Evolutionary conservation across 2,888 invertebrate species (phyloP).

Genomic region (Gryllus longicercus): DNA sequence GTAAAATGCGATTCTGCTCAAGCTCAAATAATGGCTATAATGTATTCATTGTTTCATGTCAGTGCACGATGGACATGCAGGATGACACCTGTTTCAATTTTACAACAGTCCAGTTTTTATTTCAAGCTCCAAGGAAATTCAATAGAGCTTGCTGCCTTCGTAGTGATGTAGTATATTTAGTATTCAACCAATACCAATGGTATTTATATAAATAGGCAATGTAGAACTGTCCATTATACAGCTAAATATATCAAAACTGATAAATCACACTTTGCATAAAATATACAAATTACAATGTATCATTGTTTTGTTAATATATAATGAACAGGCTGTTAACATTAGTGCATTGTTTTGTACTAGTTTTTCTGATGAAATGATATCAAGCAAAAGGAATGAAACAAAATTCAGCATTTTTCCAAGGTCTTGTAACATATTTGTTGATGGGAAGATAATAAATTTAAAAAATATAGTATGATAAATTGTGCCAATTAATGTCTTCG

Average conservation of each 20-base stretch:
- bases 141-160: slow-evolving; percentile 28
- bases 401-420: slow-evolving; percentile 12
- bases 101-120: slow-evolving; percentile 24
- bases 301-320: slow-evolving; percentile 27
- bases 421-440: slow-evolving; percentile 32
- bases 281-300: slow-evolving; percentile 12
- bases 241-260: slow-evolving; percentile 19
- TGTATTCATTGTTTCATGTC: slow-evolving; percentile 25
- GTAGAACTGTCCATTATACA: slow-evolving; percentile 24
- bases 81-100: slow-evolving; percentile 23
- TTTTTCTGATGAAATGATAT: slow-evolving; percentile 22
- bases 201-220: slow-evolving; percentile 28
- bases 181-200: slow-evolving; percentile 5
- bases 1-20: slow-evolving; percentile 5
- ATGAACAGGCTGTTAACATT: slow-evolving; percentile 20
- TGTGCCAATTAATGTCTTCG: background rate
- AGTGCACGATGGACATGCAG: background rate
- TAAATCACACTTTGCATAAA: slow-evolving; percentile 28
- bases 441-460: slow-evolving; percentile 32
- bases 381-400: slow-evolving; percentile 11
- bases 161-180: slow-evolving; percentile 25
- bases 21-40: slow-evolving; percentile 19
- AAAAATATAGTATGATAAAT: slow-evolving; percentile 22
- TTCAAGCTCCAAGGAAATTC: slow-evolving; percentile 26
- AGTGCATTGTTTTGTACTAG: slow-evolving; percentile 29